Base-by-base conservation (phyloP, 2,113 vertebrate genomes). In the Nesoenas mayeri region DNA sequence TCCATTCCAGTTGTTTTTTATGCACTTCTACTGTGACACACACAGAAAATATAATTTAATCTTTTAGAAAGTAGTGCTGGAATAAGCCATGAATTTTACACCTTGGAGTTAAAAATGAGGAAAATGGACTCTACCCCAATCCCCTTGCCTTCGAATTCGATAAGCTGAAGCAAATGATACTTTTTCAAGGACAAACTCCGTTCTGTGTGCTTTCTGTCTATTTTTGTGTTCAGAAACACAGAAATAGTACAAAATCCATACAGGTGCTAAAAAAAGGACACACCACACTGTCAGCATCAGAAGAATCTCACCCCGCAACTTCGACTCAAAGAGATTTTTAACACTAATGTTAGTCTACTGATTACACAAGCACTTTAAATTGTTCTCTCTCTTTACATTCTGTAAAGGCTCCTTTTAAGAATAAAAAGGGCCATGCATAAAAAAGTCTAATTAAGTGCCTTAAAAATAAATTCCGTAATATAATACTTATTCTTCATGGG, bases 371-470 rank as follows among this genome's bases (percentile, higher is more conserved):
- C 7, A 32, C 40, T 70, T 57, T 4, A 58, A 83, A 73, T 42
- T 12, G 10, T 16, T 73, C 26, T 15, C 44, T 38, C 19, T 51
- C 32, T 24, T 40, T 72, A 48, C 7, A 29, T 16, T 79, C 17
- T 36, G 16, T 44, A 65, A 77, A 62, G n/a, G 9, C 2, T 31
- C 1, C 10, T 70, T 65, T 60, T 42, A 64, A 83, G 72, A 48
- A 42, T 26, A 16, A 51, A 40, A 85, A 24, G 1, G 4, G 8
- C 7, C 17, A 29, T 1, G 0, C 7, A 58, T 31, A 25, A 48
- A 34, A 29, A 66, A 12, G 4, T 51, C 51, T 32, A 62, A 74
- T 44, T 64, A 84, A 57, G 16, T 65, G 9, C 13, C 61, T 40
- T 21, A 17, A 71, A 65, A 73, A 88, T 77, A 65, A 73, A 85